Evolutionary conservation across 2,113 vertebrate species (phyloP).

Genomic region (Protobothrops mucrosquamatus): DNA sequence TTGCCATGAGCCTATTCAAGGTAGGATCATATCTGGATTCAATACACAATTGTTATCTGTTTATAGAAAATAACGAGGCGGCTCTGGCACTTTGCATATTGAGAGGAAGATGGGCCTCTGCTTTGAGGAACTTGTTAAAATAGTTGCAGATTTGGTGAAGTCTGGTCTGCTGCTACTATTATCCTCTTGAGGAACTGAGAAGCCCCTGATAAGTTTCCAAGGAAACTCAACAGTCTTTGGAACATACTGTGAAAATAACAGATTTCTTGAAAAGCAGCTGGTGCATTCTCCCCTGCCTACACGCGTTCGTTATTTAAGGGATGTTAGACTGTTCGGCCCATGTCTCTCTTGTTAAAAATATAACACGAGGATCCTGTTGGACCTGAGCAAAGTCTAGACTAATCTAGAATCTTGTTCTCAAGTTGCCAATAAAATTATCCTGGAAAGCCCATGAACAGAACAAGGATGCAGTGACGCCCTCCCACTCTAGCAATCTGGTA

Average conservation of each 20-base stretch:
- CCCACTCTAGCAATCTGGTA: neutral
- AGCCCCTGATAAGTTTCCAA: slow-evolving; percentile 1
- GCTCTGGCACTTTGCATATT: neutral
- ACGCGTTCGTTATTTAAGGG: neutral
- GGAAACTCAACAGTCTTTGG: neutral
- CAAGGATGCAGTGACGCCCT: neutral
- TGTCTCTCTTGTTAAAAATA: neutral
- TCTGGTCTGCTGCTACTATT: neutral
- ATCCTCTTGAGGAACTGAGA: neutral
- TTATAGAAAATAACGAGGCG: neutral
- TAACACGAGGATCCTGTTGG: neutral
- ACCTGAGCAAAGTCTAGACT: neutral
- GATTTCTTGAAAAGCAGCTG: slow-evolving; percentile 8
- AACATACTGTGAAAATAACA: neutral
- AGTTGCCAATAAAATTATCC: neutral
- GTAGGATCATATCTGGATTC: neutral
- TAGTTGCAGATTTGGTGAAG: neutral
- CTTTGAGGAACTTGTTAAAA: neutral
- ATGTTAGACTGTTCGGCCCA: neutral
- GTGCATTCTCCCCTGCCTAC: neutral
- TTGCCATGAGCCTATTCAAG: neutral
- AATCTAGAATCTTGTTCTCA: neutral
- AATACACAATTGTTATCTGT: neutral
- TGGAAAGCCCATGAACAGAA: neutral
- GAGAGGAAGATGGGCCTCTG: neutral